Base-by-base conservation (phyloP, 1,140 invertebrate species). In the Rhysida immarginata region DNA sequence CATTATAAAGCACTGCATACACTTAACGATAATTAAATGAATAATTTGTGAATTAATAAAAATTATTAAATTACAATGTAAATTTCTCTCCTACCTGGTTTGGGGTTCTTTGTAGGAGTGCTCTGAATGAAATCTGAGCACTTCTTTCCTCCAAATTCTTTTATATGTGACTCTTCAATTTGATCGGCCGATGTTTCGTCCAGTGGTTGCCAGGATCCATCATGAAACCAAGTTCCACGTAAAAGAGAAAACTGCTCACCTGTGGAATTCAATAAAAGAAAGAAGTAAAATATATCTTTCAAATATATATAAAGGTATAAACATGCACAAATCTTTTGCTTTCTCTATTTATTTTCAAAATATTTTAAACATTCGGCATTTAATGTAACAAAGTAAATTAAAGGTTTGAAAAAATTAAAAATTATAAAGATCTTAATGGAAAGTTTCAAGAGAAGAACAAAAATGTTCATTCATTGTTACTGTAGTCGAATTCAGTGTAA, bases 151-250 rank as follows among this genome's bases (percentile, higher is more conserved):
- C 67, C 65, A 57, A 77, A 78, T 44, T 75, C 61, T 60, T 61
- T 64, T 43, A 83, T 64, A 69, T 84, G 81, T 58, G 77, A 75
- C 21, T 73, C 69, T 67, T 84, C 82, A 55, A 84, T 72, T 41
- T 75, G 69, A 58, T 75, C 74, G n/a, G 78, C 73, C 60, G 77
- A 71, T 35, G 73, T 71, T 50, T 71, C 68, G 54, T 83, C 78
- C 50, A 84, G 61, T 14, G 82, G 82, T 64, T 82, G 78, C 78
- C 80, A 82, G 26, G 73, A 76, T n/a, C 75, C 75, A 60, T 83
- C 81, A 61, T 81, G 78, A 68, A 82, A 84, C 81, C 82, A 85
- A 1, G 76, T 76, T 1, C 80, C 82, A 59, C 81, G 67, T 59
- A 74, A 75, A 56, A 83, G 78, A 54, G 74, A 69, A 68, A 72